phyloP scores from a whole-genome alignment of 2,888 invertebrate genomes.

The Zeuzera pyrina region DNA sequence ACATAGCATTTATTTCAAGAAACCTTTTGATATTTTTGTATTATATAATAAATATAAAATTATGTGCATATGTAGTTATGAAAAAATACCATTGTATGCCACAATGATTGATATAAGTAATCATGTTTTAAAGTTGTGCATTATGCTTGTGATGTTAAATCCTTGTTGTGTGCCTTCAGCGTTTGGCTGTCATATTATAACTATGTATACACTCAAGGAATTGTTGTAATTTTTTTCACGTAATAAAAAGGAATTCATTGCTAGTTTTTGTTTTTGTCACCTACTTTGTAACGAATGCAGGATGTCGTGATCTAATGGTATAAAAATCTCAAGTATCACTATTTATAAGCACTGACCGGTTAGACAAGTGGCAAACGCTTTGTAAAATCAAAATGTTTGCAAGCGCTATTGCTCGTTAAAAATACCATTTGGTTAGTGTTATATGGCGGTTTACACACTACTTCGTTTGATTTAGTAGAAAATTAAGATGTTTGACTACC shows the following conservation, averaged over 20 bases:
- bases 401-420: too few species aligned
- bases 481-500: too few species aligned
- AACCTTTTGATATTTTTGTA: conserved; percentile 26
- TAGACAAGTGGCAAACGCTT: too few species aligned
- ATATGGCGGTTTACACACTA: too few species aligned
- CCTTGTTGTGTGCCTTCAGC: conserved; percentile 43
- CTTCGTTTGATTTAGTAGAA: too few species aligned
- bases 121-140: conserved; percentile 10
- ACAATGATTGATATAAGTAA: conserved; percentile 6
- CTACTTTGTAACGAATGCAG: too few species aligned
- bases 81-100: conserved; percentile 7
- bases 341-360: too few species aligned
- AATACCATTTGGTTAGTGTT: too few species aligned
- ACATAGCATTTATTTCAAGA: conserved; percentile 9
- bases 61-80: conserved; percentile 6
- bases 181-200: conserved; percentile 32
- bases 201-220: conserved; percentile 37
- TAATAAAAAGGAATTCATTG: conserved; percentile 65
- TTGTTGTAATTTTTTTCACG: conserved; percentile 52
- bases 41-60: conserved; percentile 16
- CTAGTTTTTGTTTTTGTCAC: conserved; percentile 25
- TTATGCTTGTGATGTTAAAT: conserved; percentile 20
- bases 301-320: too few species aligned
- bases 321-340: too few species aligned
- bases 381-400: too few species aligned